phyloP scores from a whole-genome alignment of 2,797 vertebrate species.

The Channa striata region DNA sequence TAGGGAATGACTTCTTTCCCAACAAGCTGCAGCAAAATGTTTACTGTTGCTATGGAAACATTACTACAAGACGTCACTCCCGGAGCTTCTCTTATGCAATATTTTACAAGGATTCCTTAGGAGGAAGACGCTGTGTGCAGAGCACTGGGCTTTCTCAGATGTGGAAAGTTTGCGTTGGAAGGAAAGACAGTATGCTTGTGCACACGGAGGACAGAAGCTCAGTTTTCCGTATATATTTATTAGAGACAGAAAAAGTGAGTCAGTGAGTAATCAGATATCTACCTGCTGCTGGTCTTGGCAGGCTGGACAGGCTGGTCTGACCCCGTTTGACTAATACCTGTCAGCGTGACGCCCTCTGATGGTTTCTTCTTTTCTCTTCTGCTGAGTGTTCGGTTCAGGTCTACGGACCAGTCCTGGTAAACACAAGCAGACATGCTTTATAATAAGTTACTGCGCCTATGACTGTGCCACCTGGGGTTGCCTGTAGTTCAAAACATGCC shows the following conservation, averaged over 20 bases:
- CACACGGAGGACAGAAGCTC: conserved; percentile 1
- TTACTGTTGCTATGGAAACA: conserved; percentile 47
- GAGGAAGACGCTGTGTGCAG: conserved; percentile 12
- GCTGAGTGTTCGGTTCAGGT: conserved; percentile 94
- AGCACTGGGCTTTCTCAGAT: conserved; percentile 18
- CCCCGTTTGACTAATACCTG: conserved; percentile 91
- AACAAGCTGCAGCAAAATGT: conserved; percentile 57
- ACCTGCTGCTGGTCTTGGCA: conserved; percentile 90
- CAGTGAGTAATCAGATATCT: conserved; percentile 27
- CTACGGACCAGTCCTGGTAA: conserved; percentile 93
- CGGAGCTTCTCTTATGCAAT: conserved; percentile 24
- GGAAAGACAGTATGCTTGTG: background rate
- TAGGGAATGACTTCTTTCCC: conserved; percentile 43
- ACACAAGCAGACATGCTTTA: conserved; percentile 44
- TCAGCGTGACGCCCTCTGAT: conserved; percentile 92
- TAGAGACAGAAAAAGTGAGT: conserved; percentile 11
- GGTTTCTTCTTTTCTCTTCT: conserved; percentile 94
- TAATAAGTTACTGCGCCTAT: background rate
- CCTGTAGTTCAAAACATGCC: conserved; percentile 24
- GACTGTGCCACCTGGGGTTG: background rate
- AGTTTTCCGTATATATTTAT: background rate
- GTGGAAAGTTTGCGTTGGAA: conserved; percentile 8
- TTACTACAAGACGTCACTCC: conserved; percentile 32
- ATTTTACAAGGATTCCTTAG: conserved; percentile 45
- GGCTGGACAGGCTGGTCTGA: conserved; percentile 83